Base-by-base conservation (phyloP, 2,888 invertebrate genomes). In the Charanyca ferruginea region DNA sequence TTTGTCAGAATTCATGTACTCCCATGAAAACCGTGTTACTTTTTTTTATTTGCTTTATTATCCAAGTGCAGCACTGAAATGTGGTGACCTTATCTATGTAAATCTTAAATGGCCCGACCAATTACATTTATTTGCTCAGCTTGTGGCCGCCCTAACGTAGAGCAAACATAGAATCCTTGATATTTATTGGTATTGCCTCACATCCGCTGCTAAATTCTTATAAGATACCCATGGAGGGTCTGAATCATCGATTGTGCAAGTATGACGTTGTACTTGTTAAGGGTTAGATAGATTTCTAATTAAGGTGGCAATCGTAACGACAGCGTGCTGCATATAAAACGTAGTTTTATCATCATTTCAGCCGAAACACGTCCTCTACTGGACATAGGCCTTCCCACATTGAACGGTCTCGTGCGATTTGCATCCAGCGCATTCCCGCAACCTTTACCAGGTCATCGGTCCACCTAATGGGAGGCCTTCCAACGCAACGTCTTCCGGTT, bases 201-300 rank as follows among this genome's bases (percentile, higher is more conserved):
- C 79, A 88, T 90, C 89, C 90, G 88, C 69, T 55, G 77, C 72
- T 79, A 77, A 85, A 85, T 87, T 83, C 85, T 83, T 80, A 69
- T 79, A 65, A 72, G 71, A 77, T 54, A 73, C 52, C 73, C 64
- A 68, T 68, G 76, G 73, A 69, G 66, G 70, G 66, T 74, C 75
- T 89, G 90, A 90, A 77, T 90, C 90, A 90, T 83, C 65, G 77
- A 73, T 89, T 88, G 85, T 80, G 89, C 82, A 90, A 89, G 65
- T 75, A 76, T 79, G 69, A 80, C 76, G 81, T 55, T 78, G 68
- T 75, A 73, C 66, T 79, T 57, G 57, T 77, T 83, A 71, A 67
- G 67, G 63, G 60, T 45, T 23, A 48, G 71, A 13, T 65, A 18
- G 8, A 49, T 47, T 32, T 32, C 32, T 32, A 32, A 32, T 32